Evolutionary conservation across 2,797 vertebrate species (phyloP).

Genomic region (Okamejei kenojei): DNA sequence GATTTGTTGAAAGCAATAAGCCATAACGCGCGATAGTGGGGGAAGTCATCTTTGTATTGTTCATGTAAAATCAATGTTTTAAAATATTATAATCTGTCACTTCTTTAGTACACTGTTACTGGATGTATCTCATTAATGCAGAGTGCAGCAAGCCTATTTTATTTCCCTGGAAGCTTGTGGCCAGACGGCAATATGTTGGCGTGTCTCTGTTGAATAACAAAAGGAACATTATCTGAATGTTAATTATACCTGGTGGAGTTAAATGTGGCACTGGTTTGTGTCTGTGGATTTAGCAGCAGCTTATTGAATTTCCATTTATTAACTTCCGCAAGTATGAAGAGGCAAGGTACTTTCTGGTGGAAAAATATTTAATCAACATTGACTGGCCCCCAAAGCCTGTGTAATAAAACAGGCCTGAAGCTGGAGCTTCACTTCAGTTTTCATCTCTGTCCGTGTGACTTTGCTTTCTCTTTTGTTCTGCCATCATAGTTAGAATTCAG

Average conservation of each 20-base stretch:
- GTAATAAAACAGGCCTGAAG: neutral
- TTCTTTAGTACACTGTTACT: neutral
- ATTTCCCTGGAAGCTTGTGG: neutral
- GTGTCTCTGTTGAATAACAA: neutral
- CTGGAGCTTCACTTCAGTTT: neutral
- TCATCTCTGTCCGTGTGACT: neutral
- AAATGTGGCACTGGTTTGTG: neutral
- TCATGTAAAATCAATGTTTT: neutral
- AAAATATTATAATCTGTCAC: neutral
- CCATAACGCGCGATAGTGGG: too few species aligned
- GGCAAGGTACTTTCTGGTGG: neutral
- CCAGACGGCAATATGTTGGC: neutral
- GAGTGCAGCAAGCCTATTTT: neutral
- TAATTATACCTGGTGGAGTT: constrained; percentile 2
- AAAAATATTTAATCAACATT: neutral
- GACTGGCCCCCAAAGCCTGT: neutral
- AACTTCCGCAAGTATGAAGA: neutral
- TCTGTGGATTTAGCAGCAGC: neutral
- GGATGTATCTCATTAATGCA: neutral
- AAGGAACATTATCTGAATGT: neutral
- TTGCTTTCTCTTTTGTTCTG: neutral
- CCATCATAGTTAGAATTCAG: neutral
- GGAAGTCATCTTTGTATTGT: neutral
- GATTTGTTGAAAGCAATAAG: neutral
- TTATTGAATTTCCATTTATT: constrained; percentile 30